Evolutionary conservation across 2,888 invertebrate genomes (phyloP), one percentile per base, ranked within the genome.

Genomic region (Parnassius mnemosyne): DNA sequence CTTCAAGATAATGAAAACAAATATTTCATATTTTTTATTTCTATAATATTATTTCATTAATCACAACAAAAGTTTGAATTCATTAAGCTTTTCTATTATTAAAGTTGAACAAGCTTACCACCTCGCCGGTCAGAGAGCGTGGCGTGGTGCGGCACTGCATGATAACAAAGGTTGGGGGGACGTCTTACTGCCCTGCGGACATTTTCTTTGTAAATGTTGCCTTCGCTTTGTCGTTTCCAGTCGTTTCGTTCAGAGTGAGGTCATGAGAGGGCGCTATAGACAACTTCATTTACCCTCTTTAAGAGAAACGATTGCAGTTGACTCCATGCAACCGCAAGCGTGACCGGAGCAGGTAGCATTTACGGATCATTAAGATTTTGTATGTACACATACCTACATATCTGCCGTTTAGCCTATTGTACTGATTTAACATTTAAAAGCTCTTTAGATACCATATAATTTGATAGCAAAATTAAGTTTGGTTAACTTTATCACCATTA

Each of bases 161-260:
- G 81, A 85, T 84, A 87, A 89, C 87, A 89, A 89, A 86, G 85
- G 87, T 81, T 75, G 76, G 74, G 76, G 80, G 82, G 81, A 75
- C 74, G 76, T 79, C 74, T 75, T 71, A 71, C 73, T 83, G 84
- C 82, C 89, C 85, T 77, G 74, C 75, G 86, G 89, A 83, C 77
- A 79, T 87, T 87, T 86, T 84, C 85, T 83, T 80, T 78, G 82
- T 83, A 85, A 87, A 84, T 84, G 83, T 84, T 81, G 79, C 80
- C 76, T 77, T 81, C 78, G 76, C 81, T 83, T 84, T 83, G 82
- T 83, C 81, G 80, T 85, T 84, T 83, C 82, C 84, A 83, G 82
- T 83, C 81, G 80, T 85, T 84, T 83, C 82, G 81, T 85, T 83
- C 80, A 70, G 63, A 55, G 75, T 69, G 78, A 80, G 81, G 80